Evolutionary conservation across 2,113 vertebrate genomes (phyloP), one percentile per base, ranked within the genome.

Genomic region (Poeciliopsis occidentalis): DNA sequence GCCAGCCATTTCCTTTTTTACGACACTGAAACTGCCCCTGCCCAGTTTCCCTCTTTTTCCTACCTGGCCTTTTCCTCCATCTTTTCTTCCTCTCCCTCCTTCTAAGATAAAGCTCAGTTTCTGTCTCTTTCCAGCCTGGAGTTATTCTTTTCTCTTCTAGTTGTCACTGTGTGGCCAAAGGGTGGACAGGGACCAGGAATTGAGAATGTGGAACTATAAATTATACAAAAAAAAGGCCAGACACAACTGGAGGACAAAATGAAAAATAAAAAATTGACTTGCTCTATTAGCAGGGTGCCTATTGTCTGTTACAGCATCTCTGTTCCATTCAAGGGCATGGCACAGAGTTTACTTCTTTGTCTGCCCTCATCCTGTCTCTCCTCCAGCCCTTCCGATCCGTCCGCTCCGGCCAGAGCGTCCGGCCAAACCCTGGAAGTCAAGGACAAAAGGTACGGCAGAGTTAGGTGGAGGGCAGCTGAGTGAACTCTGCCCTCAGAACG

Each of bases 311-410:
- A 4, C 72, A 66, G 26, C 31, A 37, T 66, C 54, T 83, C 69
- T 80, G 76, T 37, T 84, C 84, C 80, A 79, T 86, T 90, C 89
- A 93, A 93, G 92, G 92, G 71, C 86, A 86, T 84, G 71, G 77
- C 83, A 24, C 34, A 27, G 60, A 75, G 69, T 74, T 39, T 71
- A 78, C 69, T 82, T 83, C 85, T 87, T 81, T 85, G 82, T 90
- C 81, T 69, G 76, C 60, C 88, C 76, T 69, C 26, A 37, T 90
- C 76, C 83, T 88, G 85, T 85, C 78, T 75, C 82, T 83, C 84
- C 73, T 90, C 84, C 83, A 90, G 77, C 84, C 69, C 81, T 76
- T 83, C 86, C 64, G 86, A 89, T 88, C 78, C 75, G 76, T 83
- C 69, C 26, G 68, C 60, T 80, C 74, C 57, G 85, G 85, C 87